These are phyloP conservation scores for Acrobasis consociella DNA, from an alignment of 2,888 invertebrate genomes.

Conservation along the genomic window DNA sequence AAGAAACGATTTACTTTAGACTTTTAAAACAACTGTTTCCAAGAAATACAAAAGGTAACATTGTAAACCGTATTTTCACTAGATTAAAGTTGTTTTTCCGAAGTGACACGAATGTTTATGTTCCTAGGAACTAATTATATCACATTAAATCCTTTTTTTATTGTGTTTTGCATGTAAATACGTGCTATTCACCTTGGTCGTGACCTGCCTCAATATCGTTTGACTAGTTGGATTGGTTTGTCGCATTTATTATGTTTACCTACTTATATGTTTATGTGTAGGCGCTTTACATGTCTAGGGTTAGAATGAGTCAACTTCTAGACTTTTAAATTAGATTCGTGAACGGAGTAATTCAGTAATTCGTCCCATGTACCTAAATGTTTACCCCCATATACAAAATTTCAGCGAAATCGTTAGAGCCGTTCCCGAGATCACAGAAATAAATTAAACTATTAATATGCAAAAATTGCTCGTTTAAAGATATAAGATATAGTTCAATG, in stretches of 20 bases:
- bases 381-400: too few relatives aligned
- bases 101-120: not conserved
- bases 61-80: not conserved
- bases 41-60: not conserved
- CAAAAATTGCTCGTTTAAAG: too few relatives aligned
- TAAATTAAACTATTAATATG: too few relatives aligned
- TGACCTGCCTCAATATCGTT: constrained; percentile 12
- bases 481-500: too few relatives aligned
- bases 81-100: not conserved
- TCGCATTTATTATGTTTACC: constrained; percentile 2
- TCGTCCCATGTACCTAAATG: too few relatives aligned
- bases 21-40: not conserved
- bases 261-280: not conserved
- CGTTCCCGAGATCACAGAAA: too few relatives aligned
- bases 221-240: constrained; percentile 2
- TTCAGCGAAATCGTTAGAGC: too few relatives aligned
- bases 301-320: not conserved
- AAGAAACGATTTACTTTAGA: not conserved
- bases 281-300: not conserved
- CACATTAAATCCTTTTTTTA: constrained; percentile 6
- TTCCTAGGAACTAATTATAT: constrained; percentile 15
- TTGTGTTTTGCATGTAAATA: constrained; percentile 7
- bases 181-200: constrained; percentile 36
- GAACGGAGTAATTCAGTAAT: too few relatives aligned
- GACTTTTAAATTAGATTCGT: not conserved